Conservation (phyloP, 2,797 vertebrate genomes). For the Vespertilio murinus region DNA sequence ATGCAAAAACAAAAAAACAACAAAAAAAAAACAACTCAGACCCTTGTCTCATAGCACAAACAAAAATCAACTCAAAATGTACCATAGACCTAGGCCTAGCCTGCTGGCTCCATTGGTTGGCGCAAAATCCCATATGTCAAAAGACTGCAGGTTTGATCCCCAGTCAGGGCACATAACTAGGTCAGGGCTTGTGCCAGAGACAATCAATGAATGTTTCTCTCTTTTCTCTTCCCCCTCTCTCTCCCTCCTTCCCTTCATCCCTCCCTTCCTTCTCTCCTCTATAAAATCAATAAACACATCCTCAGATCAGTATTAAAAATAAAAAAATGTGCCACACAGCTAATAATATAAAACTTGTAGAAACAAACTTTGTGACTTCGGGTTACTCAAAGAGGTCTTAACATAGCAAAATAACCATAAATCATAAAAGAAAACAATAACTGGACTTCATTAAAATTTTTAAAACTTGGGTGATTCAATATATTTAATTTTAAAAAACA, state of each 20-base stretch:
- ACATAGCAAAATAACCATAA: background rate
- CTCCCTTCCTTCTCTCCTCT: background rate
- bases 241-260: background rate
- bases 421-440: background rate
- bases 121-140: background rate
- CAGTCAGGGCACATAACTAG: background rate
- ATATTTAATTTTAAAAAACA: background rate
- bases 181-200: accelerated
- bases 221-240: no score
- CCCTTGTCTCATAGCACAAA: background rate
- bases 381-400: background rate
- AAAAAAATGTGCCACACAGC: background rate
- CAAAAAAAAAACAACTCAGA: background rate
- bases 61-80: conserved; percentile 3
- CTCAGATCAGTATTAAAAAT: background rate
- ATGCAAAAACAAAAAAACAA: background rate
- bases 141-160: background rate
- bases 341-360: background rate
- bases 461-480: background rate
- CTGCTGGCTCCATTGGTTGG: background rate
- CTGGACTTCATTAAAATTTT: background rate
- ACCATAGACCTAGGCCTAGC: background rate
- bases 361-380: background rate
- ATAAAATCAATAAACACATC: background rate
- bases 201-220: background rate